A percentile compares a stretch with the other conserved stretches of the same genome.
These are phyloP conservation scores for Ochlodes sylvanus DNA, from an alignment of 2,888 invertebrate genomes.

Conservation along the genomic window DNA sequence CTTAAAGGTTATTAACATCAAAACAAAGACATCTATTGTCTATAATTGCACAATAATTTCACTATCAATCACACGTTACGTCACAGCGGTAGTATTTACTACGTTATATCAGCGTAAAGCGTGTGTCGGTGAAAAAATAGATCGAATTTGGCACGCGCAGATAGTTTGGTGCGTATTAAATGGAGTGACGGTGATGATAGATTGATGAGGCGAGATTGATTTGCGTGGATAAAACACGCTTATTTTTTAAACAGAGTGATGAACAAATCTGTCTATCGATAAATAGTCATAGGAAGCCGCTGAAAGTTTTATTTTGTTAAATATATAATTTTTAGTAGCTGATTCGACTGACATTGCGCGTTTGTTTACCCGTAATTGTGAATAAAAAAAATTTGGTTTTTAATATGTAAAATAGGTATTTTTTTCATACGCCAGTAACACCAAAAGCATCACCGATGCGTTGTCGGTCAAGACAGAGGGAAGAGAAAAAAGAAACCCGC, in stretches of 20 bases:
- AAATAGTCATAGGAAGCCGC: background rate
- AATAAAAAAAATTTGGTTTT: too few species aligned
- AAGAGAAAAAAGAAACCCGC: too few species aligned
- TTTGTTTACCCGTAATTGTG: too few species aligned
- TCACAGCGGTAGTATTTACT: background rate
- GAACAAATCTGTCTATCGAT: background rate
- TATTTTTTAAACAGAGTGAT: constrained; percentile 7
- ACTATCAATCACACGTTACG: constrained; percentile 13
- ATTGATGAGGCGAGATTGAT: constrained; percentile 34
- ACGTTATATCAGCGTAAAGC: constrained; percentile 23
- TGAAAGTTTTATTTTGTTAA: background rate
- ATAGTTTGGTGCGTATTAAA: constrained; percentile 38
- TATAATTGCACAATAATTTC: constrained; percentile 18
- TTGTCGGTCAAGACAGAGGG: too few species aligned
- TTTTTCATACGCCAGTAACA: too few species aligned
- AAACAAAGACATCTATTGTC: background rate
- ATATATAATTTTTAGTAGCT: too few species aligned
- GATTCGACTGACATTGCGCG: too few species aligned
- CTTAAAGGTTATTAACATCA: constrained; percentile 2
- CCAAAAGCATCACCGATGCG: too few species aligned
- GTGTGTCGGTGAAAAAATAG: constrained; percentile 38
- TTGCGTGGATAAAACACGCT: constrained; percentile 7
- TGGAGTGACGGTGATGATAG: constrained; percentile 36
- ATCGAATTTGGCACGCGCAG: constrained; percentile 41
- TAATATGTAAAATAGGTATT: too few species aligned